Base-by-base conservation (phyloP, 2,797 vertebrate genomes). In the Thunnus albacares region DNA sequence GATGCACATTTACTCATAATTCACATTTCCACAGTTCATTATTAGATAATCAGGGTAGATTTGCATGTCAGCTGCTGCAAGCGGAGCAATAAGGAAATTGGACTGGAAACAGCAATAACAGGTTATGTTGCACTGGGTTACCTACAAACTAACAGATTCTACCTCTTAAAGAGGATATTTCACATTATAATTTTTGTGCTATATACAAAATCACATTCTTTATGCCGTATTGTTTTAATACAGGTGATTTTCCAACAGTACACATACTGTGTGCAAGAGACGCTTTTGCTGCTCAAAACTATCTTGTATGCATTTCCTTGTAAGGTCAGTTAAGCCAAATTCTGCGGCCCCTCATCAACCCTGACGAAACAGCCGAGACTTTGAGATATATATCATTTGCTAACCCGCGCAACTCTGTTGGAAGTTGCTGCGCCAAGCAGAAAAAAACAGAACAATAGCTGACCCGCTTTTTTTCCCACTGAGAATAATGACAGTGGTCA, bases 11-110 rank as follows among this genome's bases (percentile, higher is more conserved):
- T 84, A 51, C 59, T 53, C 64, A 65, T 85, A 82, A 88, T 86
- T 87, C 79, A 81, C 60, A 80, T 88, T 83, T 81, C 61, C 84
- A 80, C 77, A 78, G 82, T 86, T 87, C 68, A 82, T 90, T 77
- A 90, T 84, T 53, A 77, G 71, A 87, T 84, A 74, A 84, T 89
- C 75, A 79, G 80, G 68, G 49, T 9, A 79, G 70, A 84, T 80
- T 79, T 83, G 74, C 66, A 73, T 82, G 87, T 81, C 75, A 67
- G 79, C 75, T 72, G 77, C 79, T 77, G 57, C 61, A 45, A 81
- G 60, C 12, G 2, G 13, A 75, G 82, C 66, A 82, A 83, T 74
- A 74, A 80, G 82, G 56, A 65, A 65, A 62, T 81, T 6, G 13
- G 28, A 24, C 45, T 6, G 41, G 47, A 52, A 45, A 65, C 45